Percentiles rank a stretch among this genome's conserved stretches.
Conservation (phyloP, 2,797 vertebrate genomes). For the Phataginus tetradactyla region DNA sequence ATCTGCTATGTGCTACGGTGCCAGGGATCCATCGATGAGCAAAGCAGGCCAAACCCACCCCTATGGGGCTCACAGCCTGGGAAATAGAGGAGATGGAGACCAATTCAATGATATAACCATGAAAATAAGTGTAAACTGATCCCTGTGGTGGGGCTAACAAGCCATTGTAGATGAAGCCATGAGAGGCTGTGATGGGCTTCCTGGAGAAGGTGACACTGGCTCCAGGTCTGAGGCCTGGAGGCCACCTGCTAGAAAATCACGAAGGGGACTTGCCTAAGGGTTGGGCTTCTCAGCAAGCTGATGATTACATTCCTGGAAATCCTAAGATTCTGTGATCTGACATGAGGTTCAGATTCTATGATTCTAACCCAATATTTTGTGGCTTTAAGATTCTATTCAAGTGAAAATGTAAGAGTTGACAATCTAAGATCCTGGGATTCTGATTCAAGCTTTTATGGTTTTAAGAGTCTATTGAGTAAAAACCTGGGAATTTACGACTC, state of each 20-base stretch:
- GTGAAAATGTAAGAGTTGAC: neutral
- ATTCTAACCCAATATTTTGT: neutral
- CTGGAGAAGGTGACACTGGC: neutral
- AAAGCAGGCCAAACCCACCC: neutral
- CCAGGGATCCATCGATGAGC: neutral
- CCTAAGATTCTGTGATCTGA: neutral
- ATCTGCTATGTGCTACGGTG: neutral
- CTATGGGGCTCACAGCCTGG: neutral
- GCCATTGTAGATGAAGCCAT: neutral
- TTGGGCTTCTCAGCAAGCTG: neutral
- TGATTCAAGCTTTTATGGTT: neutral
- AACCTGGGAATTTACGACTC: neutral
- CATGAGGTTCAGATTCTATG: neutral
- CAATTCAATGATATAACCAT: neutral
- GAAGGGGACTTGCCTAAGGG: neutral
- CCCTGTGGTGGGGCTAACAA: too few relatives aligned
- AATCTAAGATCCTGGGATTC: neutral
- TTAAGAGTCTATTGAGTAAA: neutral
- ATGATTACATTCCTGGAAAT: neutral
- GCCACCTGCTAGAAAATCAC: rapidly evolving
- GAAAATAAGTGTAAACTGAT: neutral
- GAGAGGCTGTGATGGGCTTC: neutral
- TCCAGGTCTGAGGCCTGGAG: neutral
- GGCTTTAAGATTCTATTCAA: neutral
- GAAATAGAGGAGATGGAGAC: neutral